These are phyloP conservation scores for Tortrix viridana DNA, from an alignment of 2,888 invertebrate species.

Conservation along the genomic window DNA sequence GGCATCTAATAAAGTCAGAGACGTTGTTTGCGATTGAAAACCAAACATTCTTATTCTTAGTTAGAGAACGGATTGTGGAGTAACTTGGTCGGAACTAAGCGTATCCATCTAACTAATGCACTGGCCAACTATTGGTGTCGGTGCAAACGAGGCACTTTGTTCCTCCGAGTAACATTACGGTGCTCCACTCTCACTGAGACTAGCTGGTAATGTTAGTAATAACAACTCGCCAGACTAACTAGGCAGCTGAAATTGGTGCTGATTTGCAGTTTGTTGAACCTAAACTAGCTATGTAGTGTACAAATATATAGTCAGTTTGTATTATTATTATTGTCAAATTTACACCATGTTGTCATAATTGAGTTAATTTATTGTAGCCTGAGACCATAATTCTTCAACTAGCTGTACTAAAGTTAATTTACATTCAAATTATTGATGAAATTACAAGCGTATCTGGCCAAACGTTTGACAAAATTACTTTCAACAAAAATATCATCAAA, in stretches of 20 bases:
- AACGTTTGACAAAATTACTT: not conserved
- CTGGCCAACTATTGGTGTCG: conserved; percentile 80
- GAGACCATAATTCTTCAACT: too few species aligned
- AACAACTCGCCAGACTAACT: conserved; percentile 21
- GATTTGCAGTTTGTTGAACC: conserved; percentile 9
- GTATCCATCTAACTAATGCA: conserved; percentile 82
- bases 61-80: conserved; percentile 73
- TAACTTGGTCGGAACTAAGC: conserved; percentile 73
- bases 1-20: conserved; percentile 59
- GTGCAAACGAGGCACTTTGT: conserved; percentile 78
- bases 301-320: too few species aligned
- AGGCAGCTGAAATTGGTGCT: conserved; percentile 11
- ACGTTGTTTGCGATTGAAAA: conserved; percentile 63
- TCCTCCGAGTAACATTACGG: conserved; percentile 41
- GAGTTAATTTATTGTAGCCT: too few species aligned
- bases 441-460: not conserved
- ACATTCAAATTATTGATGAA: too few species aligned
- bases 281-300: not conserved
- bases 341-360: too few species aligned
- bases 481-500: conserved; percentile 20
- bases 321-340: too few species aligned
- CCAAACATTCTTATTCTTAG: conserved; percentile 73
- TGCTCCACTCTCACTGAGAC: conserved; percentile 20
- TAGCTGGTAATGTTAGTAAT: conserved; percentile 14
- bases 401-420: too few species aligned